phyloP scores from a whole-genome alignment of 2,797 vertebrate species.

The Amblyraja radiata region DNA sequence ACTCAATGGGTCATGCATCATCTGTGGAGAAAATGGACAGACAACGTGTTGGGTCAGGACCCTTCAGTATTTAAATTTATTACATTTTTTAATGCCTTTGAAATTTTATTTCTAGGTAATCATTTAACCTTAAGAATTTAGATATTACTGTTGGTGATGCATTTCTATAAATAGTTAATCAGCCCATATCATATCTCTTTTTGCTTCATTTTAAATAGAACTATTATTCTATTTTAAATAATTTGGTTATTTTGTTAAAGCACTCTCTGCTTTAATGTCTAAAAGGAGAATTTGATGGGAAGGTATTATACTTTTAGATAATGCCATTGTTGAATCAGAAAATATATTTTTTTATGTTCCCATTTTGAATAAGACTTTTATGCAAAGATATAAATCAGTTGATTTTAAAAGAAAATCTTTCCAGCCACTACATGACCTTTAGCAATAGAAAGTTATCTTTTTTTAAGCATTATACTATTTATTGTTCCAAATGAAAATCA shows the following conservation, averaged over 20 bases:
- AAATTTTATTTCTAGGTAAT: background rate
- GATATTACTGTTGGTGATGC: background rate
- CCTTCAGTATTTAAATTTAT: background rate
- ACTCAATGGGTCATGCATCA: too few species aligned
- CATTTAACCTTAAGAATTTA: background rate
- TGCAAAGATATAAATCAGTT: background rate
- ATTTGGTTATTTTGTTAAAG: background rate
- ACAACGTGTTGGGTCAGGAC: too few species aligned
- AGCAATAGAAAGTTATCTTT: background rate
- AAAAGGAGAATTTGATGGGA: background rate
- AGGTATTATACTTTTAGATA: background rate
- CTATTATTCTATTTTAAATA: background rate
- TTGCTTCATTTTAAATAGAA: background rate
- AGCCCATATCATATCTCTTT: background rate
- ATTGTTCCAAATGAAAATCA: background rate
- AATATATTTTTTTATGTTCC: background rate
- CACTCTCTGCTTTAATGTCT: background rate
- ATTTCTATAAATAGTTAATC: background rate
- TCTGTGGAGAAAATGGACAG: too few species aligned
- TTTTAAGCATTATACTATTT: constrained; percentile 6
- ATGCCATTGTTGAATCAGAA: background rate
- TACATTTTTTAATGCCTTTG: background rate
- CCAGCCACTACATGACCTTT: background rate
- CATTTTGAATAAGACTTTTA: background rate
- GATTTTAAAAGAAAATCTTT: background rate